Conservation (phyloP, 2,888 invertebrate species). For the Caenorhabditis sp. region DNA sequence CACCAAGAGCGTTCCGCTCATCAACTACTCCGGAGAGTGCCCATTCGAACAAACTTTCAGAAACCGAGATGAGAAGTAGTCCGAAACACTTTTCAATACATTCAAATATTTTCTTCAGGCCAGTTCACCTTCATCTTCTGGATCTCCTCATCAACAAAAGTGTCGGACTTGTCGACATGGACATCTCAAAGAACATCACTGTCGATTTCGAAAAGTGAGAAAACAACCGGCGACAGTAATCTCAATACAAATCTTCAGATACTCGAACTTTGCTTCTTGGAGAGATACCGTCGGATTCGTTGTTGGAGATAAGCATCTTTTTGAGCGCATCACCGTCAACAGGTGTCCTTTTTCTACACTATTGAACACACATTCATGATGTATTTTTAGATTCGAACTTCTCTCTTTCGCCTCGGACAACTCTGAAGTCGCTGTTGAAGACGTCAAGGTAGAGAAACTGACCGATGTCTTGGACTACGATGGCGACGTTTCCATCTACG, state of each 20-base stretch:
- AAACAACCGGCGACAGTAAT: background rate
- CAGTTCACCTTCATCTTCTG: slow-evolving; percentile 67
- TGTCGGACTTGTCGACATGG: slow-evolving; percentile 72
- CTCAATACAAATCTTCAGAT: slow-evolving; percentile 28
- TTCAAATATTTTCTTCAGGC: slow-evolving; percentile 49
- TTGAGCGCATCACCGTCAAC: slow-evolving; percentile 73
- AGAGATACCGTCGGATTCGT: slow-evolving; percentile 80
- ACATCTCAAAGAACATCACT: slow-evolving; percentile 77
- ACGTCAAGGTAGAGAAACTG: slow-evolving; percentile 66
- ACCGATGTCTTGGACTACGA: slow-evolving; percentile 71
- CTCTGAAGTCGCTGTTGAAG: slow-evolving; percentile 53
- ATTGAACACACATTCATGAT: background rate
- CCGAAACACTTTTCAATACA: background rate
- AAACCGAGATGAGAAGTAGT: slow-evolving; percentile 65
- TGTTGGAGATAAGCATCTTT: slow-evolving; percentile 76
- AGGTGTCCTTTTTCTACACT: slow-evolving; percentile 55
- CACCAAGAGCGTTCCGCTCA: slow-evolving; percentile 55
- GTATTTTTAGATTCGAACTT: slow-evolving; percentile 65
- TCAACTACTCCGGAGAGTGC: slow-evolving; percentile 66
- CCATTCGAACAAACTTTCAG: slow-evolving; percentile 67
- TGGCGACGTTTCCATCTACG: slow-evolving; percentile 68
- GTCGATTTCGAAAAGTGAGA: slow-evolving; percentile 76
- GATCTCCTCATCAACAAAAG: slow-evolving; percentile 72
- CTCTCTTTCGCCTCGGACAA: slow-evolving; percentile 64
- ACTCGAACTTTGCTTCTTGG: slow-evolving; percentile 73